Conservation (phyloP, 2,797 vertebrate species). For the Melanitta fusca region DNA sequence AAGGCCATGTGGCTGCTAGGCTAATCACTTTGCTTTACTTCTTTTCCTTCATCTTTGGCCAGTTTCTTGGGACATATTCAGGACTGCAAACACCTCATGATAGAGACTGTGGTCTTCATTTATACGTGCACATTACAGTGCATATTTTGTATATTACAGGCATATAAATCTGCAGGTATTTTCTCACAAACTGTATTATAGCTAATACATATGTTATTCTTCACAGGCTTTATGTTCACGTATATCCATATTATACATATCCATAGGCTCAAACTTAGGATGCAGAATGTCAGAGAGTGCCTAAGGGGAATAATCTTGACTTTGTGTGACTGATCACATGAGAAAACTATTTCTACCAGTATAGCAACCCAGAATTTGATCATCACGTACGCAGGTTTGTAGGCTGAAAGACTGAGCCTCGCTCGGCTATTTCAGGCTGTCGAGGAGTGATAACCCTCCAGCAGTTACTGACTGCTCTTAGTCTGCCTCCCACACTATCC, state of each 20-base stretch:
- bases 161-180: neutral
- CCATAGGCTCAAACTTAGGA: neutral
- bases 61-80: neutral
- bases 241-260: neutral
- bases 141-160: neutral
- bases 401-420: neutral
- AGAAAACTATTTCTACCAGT: neutral
- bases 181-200: neutral
- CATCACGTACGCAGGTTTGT: rapidly evolving
- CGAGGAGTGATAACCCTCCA: neutral
- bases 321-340: neutral
- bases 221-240: neutral
- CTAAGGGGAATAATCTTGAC: neutral
- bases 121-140: neutral
- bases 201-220: neutral
- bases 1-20: neutral
- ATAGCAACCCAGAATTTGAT: neutral
- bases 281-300: neutral
- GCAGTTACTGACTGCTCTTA: neutral
- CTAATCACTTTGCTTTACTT: neutral
- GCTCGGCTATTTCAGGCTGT: neutral
- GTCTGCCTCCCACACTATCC: neutral
- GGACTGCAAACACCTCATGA: neutral
- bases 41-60: neutral
- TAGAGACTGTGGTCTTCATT: neutral